Conservation (phyloP, 2,797 vertebrate genomes). For the Urophycis tenuis region DNA sequence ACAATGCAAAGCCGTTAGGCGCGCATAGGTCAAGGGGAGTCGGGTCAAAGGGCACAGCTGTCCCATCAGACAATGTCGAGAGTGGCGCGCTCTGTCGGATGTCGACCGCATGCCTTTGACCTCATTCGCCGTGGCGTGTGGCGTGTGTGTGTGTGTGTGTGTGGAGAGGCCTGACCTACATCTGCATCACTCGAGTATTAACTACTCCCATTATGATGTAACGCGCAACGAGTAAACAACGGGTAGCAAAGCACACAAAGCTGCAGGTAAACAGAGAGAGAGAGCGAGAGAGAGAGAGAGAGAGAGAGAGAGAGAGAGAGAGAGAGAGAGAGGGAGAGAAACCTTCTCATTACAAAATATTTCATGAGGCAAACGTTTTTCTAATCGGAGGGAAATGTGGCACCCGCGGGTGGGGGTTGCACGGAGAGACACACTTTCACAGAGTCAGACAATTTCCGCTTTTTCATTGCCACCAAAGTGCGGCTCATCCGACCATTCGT, state of each 20-base stretch:
- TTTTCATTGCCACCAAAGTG: conserved; percentile 40
- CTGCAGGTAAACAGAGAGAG: conserved; percentile 28
- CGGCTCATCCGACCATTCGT: conserved; percentile 50
- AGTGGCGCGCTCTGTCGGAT: not conserved
- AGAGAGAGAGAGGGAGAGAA: conserved; percentile 7
- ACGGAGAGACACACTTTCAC: conserved; percentile 33
- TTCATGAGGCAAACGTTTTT: conserved; percentile 34
- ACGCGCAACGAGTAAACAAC: conserved; percentile 9
- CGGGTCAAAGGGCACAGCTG: conserved; percentile 15
- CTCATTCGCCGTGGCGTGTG: not conserved
- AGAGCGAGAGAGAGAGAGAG: not conserved
- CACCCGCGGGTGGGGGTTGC: conserved; percentile 15
- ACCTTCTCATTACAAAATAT: conserved; percentile 38
- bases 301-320: not conserved
- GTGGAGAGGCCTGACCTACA: not conserved
- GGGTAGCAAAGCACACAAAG: conserved; percentile 18
- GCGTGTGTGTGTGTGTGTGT: not conserved
- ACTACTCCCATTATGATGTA: not conserved
- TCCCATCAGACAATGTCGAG: conserved; percentile 10
- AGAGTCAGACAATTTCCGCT: conserved; percentile 40
- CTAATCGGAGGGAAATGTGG: conserved; percentile 31
- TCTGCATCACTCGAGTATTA: not conserved
- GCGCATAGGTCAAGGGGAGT: not conserved
- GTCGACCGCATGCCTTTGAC: too few species aligned
- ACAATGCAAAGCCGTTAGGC: not conserved